phyloP scores from a whole-genome alignment of 2,113 vertebrate genomes.

The Orientallactaga bullata region DNA sequence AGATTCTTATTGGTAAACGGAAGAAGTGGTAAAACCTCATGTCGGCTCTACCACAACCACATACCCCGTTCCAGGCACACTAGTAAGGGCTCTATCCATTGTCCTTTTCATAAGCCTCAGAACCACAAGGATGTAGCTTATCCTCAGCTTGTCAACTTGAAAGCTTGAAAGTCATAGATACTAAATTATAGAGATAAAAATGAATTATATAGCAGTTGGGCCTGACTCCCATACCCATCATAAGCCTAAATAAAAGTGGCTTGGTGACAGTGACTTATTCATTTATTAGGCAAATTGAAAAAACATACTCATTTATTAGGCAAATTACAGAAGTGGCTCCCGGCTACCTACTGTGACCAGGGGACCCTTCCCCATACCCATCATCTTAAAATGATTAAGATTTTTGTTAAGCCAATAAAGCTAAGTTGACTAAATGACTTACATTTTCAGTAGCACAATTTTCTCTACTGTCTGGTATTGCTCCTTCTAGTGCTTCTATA shows the following conservation, averaged over 20 bases:
- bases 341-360: neutral
- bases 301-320: neutral
- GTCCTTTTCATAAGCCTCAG: neutral
- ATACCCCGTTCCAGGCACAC: neutral
- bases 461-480: neutral
- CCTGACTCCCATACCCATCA: neutral
- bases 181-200: neutral
- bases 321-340: neutral
- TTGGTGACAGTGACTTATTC: neutral
- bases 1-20: neutral
- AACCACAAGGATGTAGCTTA: neutral
- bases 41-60: neutral
- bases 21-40: neutral
- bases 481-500: neutral
- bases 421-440: slow-evolving; percentile 15
- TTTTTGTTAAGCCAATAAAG: neutral
- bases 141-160: neutral
- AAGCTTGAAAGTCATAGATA: slow-evolving; percentile 22
- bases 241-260: neutral
- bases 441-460: neutral
- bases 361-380: neutral
- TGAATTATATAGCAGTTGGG: neutral
- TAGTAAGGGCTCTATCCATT: neutral
- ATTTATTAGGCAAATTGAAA: too few species aligned
- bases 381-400: neutral